These are phyloP conservation scores for Adineta ricciae DNA, from an alignment of 2,888 invertebrate genomes.

Conservation along the genomic window DNA sequence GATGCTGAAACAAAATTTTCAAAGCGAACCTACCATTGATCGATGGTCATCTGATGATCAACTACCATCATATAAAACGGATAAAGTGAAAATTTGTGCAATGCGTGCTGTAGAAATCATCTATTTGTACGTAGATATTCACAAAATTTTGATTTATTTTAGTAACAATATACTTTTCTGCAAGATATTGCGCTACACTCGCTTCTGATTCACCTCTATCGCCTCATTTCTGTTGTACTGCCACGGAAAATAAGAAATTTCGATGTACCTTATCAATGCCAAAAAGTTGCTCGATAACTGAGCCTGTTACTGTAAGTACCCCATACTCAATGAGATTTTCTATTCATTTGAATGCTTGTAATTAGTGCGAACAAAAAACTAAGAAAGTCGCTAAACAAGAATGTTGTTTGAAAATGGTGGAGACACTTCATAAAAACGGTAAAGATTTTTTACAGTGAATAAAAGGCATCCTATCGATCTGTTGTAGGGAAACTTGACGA, in stretches of 20 bases:
- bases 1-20: not conserved
- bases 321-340: not conserved
- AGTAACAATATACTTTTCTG: not conserved
- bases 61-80: not conserved
- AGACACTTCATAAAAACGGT: not conserved
- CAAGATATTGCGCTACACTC: not conserved
- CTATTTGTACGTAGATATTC: not conserved
- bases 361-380: not conserved
- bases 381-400: not conserved
- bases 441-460: not conserved
- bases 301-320: not conserved
- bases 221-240: not conserved
- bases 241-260: not conserved
- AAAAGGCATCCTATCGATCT: not conserved
- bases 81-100: not conserved
- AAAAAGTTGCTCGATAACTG: not conserved
- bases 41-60: not conserved
- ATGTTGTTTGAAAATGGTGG: slow-evolving; percentile 5
- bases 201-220: not conserved
- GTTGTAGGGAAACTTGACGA: not conserved
- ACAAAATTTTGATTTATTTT: not conserved
- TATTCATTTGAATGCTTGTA: not conserved
- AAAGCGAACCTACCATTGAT: not conserved
- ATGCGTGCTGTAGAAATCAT: not conserved
- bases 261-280: not conserved